Base-by-base conservation (phyloP, 2,797 vertebrate genomes). In the Ceryle rudis region DNA sequence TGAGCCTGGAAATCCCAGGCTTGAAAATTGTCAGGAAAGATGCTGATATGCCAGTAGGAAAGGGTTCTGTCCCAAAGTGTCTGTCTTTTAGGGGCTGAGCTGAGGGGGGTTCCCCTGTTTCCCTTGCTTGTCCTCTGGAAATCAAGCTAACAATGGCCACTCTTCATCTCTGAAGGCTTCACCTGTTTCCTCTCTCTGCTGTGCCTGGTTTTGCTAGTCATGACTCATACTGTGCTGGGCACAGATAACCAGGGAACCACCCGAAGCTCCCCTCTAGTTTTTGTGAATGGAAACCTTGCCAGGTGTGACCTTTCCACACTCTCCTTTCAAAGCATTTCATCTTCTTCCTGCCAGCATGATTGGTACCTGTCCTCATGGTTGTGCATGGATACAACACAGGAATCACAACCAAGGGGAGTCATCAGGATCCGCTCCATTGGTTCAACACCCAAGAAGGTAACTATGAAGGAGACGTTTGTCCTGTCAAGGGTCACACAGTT, bases 141-240 rank as follows among this genome's bases (percentile, higher is more conserved):
- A 37, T 11, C 3, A 6, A 39, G n/a, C 19, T 26, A 47, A 17
- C 18, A 61, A 28, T 21, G 4, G 13, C 20, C 15, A 12, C 6
- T 5, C 5, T 94, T 31, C 13, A 3, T 20, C 28, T 81, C 69
- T 64, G 65, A 81, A 78, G 11, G 44, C 5, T 86, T 58, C 10
- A 23, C 9, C 47, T 0, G 0, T 41, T 91, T 90, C 3, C 1
- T n/a, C 2, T 51, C 21, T 46, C 46, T 79, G 20, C 37, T n/a
- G 31, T 33, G 35, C 7, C 39, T 8, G 4, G 3, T 31, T 69
- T 54, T 77, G n/a, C 54, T 83, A 25, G 6, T 21, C 23, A 10
- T 28, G 29, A 41, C 25, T 84, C 29, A 11, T 1, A 4, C 4
- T 10, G 26, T 69, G 20, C 35, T 39, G 41, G 39, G n/a, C 44